Evolutionary conservation across 2,113 vertebrate genomes (phyloP).

Genomic region (Taurulus bubalis): DNA sequence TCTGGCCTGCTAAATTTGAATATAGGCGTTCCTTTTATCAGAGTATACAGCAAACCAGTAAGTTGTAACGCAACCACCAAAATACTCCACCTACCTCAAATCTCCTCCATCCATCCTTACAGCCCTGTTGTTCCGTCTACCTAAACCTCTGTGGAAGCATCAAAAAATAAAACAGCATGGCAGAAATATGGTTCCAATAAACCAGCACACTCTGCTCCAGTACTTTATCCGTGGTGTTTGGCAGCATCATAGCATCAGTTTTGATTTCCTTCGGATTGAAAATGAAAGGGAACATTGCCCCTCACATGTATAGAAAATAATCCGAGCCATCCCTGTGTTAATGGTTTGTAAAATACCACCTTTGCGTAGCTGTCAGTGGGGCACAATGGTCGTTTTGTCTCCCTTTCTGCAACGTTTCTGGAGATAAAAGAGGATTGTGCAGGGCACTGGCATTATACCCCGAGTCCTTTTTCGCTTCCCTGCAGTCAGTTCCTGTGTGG

Average conservation of each 20-base stretch:
- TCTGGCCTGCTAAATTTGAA: too few species aligned
- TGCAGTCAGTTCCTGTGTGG: conserved; percentile 14
- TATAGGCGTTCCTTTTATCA: too few species aligned
- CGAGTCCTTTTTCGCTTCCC: not conserved
- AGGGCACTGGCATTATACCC: conserved; percentile 7
- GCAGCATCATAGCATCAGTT: conserved; percentile 10
- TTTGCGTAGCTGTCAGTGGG: conserved; percentile 29
- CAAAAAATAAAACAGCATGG: conserved; percentile 33
- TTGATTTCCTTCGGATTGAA: conserved; percentile 27
- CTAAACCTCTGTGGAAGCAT: conserved; percentile 11
- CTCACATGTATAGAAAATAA: conserved; percentile 31
- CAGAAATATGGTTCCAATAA: conserved; percentile 36
- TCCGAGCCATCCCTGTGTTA: conserved; percentile 25
- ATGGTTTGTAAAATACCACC: conserved; percentile 52
- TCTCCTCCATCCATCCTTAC: conserved; percentile 26
- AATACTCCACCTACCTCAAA: conserved; percentile 28
- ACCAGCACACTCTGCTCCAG: conserved; percentile 4
- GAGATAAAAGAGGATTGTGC: conserved; percentile 36
- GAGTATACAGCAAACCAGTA: conserved; percentile 1
- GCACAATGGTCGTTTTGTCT: conserved; percentile 33
- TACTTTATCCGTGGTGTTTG: conserved; percentile 8
- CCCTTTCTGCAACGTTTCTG: conserved; percentile 33
- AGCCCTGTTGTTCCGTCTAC: conserved; percentile 31
- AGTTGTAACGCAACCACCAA: conserved; percentile 29
- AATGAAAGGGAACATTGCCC: conserved; percentile 28